These are phyloP conservation scores for Enteromius paludinosus DNA, from an alignment of 2,797 vertebrate genomes.

Conservation along the genomic window DNA sequence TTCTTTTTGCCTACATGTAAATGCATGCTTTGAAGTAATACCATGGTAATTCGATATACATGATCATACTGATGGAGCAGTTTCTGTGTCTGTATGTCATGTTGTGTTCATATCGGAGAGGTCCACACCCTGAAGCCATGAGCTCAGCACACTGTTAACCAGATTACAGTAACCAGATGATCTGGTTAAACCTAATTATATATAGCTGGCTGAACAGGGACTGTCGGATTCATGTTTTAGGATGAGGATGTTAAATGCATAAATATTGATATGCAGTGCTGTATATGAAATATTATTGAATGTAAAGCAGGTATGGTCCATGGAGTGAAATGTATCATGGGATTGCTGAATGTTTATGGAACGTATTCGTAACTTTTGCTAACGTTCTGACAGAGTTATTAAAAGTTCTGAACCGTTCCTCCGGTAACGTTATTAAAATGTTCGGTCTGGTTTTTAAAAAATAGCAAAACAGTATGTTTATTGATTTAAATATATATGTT, in stretches of 20 bases:
- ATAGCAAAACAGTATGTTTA: neutral
- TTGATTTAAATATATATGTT: no score
- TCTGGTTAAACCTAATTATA: conserved; percentile 26
- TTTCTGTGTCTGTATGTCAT: neutral
- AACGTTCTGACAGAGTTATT: neutral
- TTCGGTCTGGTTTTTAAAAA: neutral
- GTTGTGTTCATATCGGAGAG: conserved; percentile 6
- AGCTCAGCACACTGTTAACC: conserved; percentile 31
- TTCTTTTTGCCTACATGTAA: neutral
- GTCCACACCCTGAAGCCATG: conserved; percentile 38
- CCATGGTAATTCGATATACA: neutral
- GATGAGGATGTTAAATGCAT: neutral
- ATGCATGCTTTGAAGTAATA: neutral
- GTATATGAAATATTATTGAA: neutral
- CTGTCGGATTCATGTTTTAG: neutral
- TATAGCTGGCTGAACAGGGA: neutral
- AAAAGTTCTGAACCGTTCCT: neutral
- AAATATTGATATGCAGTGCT: neutral
- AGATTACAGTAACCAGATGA: conserved; percentile 41
- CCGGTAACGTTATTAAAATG: neutral
- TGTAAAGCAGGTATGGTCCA: neutral
- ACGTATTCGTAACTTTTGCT: neutral
- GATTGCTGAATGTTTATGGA: neutral
- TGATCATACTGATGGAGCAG: neutral
- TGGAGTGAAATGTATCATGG: neutral